Base-by-base conservation (phyloP, 1,140 invertebrate genomes). In the Bombus picipes region DNA sequence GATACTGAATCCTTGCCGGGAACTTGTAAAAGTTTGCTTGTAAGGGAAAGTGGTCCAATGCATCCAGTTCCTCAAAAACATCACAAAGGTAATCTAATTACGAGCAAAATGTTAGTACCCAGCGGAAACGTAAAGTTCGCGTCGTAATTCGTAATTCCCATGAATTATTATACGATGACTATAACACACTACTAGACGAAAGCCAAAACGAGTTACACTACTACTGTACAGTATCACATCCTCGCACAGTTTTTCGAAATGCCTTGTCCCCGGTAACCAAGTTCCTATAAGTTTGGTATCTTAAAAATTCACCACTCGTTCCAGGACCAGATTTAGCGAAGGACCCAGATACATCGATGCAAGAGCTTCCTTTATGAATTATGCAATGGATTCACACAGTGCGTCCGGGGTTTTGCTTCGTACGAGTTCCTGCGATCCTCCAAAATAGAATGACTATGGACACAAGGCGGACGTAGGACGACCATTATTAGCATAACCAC, bases 351-450 rank as follows among this genome's bases (percentile, higher is more conserved):
- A 68, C 66, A 68, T 68, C 37, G 66, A 68, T 68, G 66, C 66
- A 68, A 37, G 34, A 68, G 18, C 34, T 37, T 34, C n/a, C 66
- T 22, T n/a, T 25, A 68, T 68, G 66, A 68, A 68, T 68, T 68
- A 68, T 68, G 66, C 66, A 68, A 37, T 68, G 66, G 66, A 68
- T 68, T 34, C 66, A 68, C 34, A 68, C 66, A 34, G 66, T 68
- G 34, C 34, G 34, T 68, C 66, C 66, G 18, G 66, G 37, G 34
- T 22, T 68, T 37, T 68, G 34, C 66, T 68, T 37, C 66, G 66
- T 68, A 68, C 34, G 66, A 68, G 66, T 68, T 34, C 32, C 66
- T 68, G 66, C 32, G 34, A 68, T 68, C 66, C 66, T 37, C 18
- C 66, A 37, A 22, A 68, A 68, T 68, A 25, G 66, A 68, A 37